Conservation (phyloP, 2,113 vertebrate species). For the Petrocephalus zakoni region DNA sequence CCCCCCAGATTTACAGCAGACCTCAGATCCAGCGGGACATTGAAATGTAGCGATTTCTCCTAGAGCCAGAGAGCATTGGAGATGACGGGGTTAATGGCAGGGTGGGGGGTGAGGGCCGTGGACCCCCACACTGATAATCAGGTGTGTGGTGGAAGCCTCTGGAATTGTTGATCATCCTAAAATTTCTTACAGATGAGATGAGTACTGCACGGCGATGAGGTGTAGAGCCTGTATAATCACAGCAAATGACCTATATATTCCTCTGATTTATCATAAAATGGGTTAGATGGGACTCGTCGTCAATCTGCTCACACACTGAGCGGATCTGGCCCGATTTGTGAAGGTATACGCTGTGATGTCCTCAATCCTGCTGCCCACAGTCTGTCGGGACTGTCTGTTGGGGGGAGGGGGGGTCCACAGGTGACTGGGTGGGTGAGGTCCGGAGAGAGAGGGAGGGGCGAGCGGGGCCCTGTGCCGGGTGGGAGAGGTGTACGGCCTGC, state of each 20-base stretch:
- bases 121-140: not conserved
- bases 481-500: not conserved
- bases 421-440: not conserved
- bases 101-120: not conserved
- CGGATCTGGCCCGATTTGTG: not conserved
- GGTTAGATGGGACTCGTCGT: not conserved
- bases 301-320: not conserved
- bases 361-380: not conserved
- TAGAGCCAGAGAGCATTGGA: not conserved
- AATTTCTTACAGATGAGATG: not conserved
- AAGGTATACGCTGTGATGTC: not conserved
- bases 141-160: not conserved
- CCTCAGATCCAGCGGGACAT: not conserved
- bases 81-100: not conserved
- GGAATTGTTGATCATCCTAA: not conserved
- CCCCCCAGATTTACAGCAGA: not conserved
- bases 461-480: not conserved
- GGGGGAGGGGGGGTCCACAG: not conserved
- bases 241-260: not conserved
- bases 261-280: not conserved
- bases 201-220: not conserved
- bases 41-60: not conserved
- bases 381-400: not conserved
- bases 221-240: not conserved
- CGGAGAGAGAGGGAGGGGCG: not conserved